Evolutionary conservation across 2,797 vertebrate genomes (phyloP).

Genomic region (Harpagifer antarcticus): DNA sequence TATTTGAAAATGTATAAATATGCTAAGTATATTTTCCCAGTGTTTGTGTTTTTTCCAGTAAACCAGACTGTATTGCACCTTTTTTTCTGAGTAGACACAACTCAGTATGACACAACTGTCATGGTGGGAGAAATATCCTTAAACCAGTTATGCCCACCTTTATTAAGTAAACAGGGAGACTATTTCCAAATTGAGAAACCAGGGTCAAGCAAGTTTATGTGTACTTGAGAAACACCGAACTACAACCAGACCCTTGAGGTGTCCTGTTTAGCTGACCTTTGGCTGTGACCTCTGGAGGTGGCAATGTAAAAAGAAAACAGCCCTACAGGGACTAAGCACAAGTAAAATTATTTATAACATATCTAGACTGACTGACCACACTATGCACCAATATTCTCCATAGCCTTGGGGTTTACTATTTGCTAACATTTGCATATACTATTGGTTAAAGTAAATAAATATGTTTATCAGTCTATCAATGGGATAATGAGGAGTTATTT

Average conservation of each 20-base stretch:
- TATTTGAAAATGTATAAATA: too few species aligned
- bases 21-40: too few species aligned
- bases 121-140: too few species aligned
- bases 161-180: neutral
- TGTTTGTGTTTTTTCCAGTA: too few species aligned
- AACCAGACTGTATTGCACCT: too few species aligned
- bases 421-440: neutral
- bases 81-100: too few species aligned
- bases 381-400: neutral
- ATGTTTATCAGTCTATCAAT: neutral
- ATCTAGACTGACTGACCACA: neutral
- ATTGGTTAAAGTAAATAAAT: neutral
- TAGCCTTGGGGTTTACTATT: neutral
- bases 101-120: too few species aligned
- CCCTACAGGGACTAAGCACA: slow-evolving; percentile 1
- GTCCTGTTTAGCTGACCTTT: neutral
- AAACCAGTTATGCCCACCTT: too few species aligned
- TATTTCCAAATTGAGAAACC: neutral
- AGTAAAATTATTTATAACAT: neutral
- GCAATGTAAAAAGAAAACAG: neutral
- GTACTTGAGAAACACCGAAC: neutral
- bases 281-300: slow-evolving; percentile 10
- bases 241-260: slow-evolving; percentile 5
- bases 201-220: neutral
- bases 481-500: neutral